Percentiles rank a stretch among this genome's conserved stretches.
Conservation (phyloP, 2,113 vertebrate species). For the Lycaon pictus region DNA sequence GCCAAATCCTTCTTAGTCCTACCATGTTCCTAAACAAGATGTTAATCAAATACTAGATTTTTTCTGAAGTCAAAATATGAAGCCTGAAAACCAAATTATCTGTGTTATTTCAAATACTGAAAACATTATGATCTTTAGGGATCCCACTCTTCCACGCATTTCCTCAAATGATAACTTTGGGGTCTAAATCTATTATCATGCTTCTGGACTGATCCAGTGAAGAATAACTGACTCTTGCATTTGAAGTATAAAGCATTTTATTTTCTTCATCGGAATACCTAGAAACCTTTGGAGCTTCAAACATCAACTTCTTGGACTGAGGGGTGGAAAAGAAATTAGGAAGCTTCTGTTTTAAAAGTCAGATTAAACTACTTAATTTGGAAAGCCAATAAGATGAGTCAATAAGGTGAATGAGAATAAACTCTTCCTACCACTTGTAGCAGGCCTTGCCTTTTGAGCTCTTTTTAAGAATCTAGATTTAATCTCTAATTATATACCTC, state of each 20-base stretch:
- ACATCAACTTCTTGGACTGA: not conserved
- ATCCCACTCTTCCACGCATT: not conserved
- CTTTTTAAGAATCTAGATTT: slow-evolving; percentile 6
- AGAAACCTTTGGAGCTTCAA: not conserved
- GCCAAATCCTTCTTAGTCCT: not conserved
- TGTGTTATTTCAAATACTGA: not conserved
- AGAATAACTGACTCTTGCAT: not conserved
- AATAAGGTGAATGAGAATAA: not conserved
- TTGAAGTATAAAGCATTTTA: not conserved
- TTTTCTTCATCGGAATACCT: not conserved
- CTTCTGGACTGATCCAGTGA: slow-evolving; percentile 37
- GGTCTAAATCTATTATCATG: not conserved
- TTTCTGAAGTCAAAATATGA: slow-evolving; percentile 33
- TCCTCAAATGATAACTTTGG: not conserved
- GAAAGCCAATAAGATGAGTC: not conserved
- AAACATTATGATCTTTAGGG: not conserved
- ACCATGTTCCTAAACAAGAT: not conserved
- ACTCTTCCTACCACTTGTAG: not conserved
- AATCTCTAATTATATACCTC: slow-evolving; percentile 24
- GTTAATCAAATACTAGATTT: not conserved
- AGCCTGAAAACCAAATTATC: not conserved
- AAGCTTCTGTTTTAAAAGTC: not conserved
- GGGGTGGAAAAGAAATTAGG: not conserved
- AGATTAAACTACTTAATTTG: slow-evolving; percentile 35
- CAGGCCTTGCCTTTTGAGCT: not conserved